A percentile compares a stretch with the other conserved stretches of the same genome.
phyloP scores from a whole-genome alignment of 2,113 vertebrate species.

The Eptesicus fuscus region DNA sequence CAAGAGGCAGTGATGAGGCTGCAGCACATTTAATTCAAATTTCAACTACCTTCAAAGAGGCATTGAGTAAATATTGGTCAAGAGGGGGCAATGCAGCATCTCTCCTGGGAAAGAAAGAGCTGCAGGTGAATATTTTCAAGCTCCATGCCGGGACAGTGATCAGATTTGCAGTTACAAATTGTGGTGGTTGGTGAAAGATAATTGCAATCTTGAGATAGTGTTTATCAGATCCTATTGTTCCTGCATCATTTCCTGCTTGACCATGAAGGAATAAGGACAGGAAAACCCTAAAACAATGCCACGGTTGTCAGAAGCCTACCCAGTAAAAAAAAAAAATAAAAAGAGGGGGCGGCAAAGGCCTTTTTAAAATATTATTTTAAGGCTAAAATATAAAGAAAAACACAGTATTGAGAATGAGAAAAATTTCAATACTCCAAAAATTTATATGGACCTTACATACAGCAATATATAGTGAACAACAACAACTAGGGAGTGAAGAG shows the following conservation, averaged over 20 bases:
- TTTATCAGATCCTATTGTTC: not conserved
- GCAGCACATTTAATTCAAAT: not conserved
- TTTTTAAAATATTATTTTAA: not conserved
- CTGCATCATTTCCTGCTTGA: not conserved
- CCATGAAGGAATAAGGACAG: not conserved
- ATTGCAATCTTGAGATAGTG: not conserved
- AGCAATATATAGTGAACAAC: not conserved
- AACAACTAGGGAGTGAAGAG: constrained; percentile 14
- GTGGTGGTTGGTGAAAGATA: not conserved
- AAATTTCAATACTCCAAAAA: not conserved
- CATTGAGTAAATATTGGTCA: not conserved
- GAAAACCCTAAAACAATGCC: not conserved
- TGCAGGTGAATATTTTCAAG: not conserved
- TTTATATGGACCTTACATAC: not conserved
- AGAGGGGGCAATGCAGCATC: not conserved
- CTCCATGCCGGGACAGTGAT: not conserved
- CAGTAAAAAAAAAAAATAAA: not conserved
- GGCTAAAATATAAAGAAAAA: not conserved
- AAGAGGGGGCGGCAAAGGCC: fast-evolving
- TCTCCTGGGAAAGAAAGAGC: not conserved
- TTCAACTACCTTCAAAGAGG: not conserved
- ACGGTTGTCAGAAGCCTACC: not conserved
- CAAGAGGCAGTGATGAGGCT: not conserved
- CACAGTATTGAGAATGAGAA: not conserved
- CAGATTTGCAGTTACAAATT: not conserved